Base-by-base conservation (phyloP, 64 coral and sea anemone genomes). In the Anthopleura sola region DNA sequence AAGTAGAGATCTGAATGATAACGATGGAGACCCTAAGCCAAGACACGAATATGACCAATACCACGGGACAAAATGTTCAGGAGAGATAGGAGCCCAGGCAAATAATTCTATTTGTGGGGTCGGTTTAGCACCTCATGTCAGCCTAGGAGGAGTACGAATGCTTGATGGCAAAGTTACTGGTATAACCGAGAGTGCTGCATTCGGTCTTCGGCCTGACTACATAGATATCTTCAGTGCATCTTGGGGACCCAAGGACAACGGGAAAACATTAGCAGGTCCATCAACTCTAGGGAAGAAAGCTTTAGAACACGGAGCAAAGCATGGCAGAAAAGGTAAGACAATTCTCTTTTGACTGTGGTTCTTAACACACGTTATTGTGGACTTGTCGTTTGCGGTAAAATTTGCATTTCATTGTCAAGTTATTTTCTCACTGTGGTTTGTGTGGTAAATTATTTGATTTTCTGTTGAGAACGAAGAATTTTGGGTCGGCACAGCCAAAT, bases 231-330 rank as follows among this genome's bases (percentile, higher is more conserved):
- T 89, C 69, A 94, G 92, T 71, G 90, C 79, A 19, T 98, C 92
- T 16, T 98, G 95, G 95, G 95, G 95, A 11, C 95, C 95, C 1
- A 98, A 92, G 81, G 95, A 98, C 50, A 85, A 98, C 51, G 95
- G 95, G 0, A 87, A 87, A 84, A 94, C 92, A 10, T 87, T 98
- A 56, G 92, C 92, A 26, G 68, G 84, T 17, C 95, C 95, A 7
- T 86, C 86, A 6, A 89, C 75, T 75, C 60, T 98, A 2, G 92
- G 77, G 0, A 86, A 55, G n/a, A 88, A 58, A 34, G 95, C 89
- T 17, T 83, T 98, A 18, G 68, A 87, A 62, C 68, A 81, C 2
- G 93, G 95, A 36, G 87, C 90, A 15, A 88, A 57, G 16, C 3
- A 87, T n/a, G 95, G 95, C 0, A 79, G 95, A 75, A 82, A 85